Evolutionary conservation across 2,113 vertebrate genomes (phyloP).

Genomic region (Poeciliopsis turrubarensis): DNA sequence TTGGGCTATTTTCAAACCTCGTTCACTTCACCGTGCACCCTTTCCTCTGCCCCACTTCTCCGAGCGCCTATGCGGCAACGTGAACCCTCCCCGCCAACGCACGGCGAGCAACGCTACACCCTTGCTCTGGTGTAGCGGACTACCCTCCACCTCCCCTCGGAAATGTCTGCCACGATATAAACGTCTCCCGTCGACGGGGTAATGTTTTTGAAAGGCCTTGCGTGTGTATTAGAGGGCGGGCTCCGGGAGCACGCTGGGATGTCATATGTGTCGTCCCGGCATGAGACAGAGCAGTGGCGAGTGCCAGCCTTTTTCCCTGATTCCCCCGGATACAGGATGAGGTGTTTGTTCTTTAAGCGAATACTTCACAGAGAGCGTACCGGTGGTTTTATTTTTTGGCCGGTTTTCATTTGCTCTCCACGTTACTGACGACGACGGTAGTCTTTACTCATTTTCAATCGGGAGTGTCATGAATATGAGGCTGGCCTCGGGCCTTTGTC

Average conservation of each 20-base stretch:
- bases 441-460: slow-evolving; percentile 46
- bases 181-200: slow-evolving; percentile 53
- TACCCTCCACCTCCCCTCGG: background rate
- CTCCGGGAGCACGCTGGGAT: slow-evolving; percentile 58
- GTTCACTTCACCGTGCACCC: slow-evolving; percentile 44
- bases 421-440: slow-evolving; percentile 39
- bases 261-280: slow-evolving; percentile 59
- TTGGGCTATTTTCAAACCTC: slow-evolving; percentile 71
- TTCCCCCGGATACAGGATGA: slow-evolving; percentile 23
- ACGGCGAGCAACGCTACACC: slow-evolving; percentile 29
- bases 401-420: slow-evolving; percentile 24
- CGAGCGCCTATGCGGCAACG: slow-evolving; percentile 54
- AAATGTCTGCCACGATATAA: slow-evolving; percentile 62
- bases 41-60: slow-evolving; percentile 63
- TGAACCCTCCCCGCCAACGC: slow-evolving; percentile 30
- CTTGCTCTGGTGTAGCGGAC: slow-evolving; percentile 47
- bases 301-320: slow-evolving; percentile 30
- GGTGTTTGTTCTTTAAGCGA: slow-evolving; percentile 22
- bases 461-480: slow-evolving; percentile 25
- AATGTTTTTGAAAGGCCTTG: slow-evolving; percentile 74
- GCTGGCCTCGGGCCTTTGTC: slow-evolving; percentile 62
- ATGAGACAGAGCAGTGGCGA: slow-evolving; percentile 49
- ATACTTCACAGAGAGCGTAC: slow-evolving; percentile 28
- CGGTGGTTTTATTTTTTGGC: slow-evolving; percentile 10
- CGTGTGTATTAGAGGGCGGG: slow-evolving; percentile 60